These are phyloP conservation scores for Tonatia bakeri DNA, from an alignment of 2,113 vertebrate species.

Conservation along the genomic window DNA sequence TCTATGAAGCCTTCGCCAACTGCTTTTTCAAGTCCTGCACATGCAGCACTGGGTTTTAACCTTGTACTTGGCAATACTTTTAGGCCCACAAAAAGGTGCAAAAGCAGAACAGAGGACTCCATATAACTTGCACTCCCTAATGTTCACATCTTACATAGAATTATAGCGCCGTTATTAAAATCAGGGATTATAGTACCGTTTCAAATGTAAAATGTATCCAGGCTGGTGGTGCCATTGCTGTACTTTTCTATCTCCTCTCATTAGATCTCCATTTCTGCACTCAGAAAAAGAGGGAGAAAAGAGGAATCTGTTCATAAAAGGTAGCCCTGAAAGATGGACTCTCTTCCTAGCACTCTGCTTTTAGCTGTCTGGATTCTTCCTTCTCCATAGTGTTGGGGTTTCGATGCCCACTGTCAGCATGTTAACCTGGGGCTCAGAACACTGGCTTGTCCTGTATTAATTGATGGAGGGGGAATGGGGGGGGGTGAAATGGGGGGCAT, in stretches of 20 bases:
- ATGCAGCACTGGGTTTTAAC: not conserved
- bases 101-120: not conserved
- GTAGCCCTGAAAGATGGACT: not conserved
- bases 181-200: not conserved
- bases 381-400: not conserved
- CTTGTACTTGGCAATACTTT: constrained; percentile 22
- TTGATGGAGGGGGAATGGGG: not conserved
- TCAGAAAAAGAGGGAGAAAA: not conserved
- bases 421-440: not conserved
- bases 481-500: no score
- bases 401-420: not conserved
- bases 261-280: not conserved
- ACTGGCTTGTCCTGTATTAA: not conserved
- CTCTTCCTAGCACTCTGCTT: not conserved
- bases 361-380: fast-evolving
- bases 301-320: not conserved
- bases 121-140: not conserved
- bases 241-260: not conserved
- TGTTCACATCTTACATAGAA: not conserved
- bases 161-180: not conserved
- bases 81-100: not conserved
- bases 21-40: not conserved
- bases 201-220: not conserved
- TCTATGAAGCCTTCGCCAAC: not conserved
- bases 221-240: not conserved